Evolutionary conservation across 2,797 vertebrate genomes (phyloP).

Genomic region (Sitta carolinensis): DNA sequence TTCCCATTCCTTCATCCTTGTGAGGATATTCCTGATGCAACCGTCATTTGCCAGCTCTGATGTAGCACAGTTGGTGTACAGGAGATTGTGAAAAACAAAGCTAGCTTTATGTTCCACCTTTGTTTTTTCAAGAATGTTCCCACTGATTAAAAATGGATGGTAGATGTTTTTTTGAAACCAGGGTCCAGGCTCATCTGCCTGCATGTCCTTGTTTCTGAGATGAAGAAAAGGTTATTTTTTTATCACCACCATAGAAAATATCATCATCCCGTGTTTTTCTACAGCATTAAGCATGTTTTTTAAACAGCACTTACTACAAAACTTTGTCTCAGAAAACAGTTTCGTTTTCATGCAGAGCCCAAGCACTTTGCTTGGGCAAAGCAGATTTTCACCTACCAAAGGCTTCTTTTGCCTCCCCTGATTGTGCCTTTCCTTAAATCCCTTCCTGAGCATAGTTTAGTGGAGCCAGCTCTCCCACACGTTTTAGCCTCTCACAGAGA

Average conservation of each 20-base stretch:
- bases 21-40: not conserved
- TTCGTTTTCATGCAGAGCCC: not conserved
- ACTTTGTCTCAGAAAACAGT: not conserved
- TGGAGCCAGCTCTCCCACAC: not conserved
- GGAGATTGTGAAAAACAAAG: not conserved
- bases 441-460: not conserved
- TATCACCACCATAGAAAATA: not conserved
- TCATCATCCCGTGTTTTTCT: not conserved
- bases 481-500: not conserved
- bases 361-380: not conserved
- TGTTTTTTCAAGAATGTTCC: not conserved
- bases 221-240: not conserved
- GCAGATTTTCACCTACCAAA: not conserved
- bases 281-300: not conserved
- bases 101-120: not conserved
- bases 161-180: not conserved
- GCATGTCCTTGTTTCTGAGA: not conserved
- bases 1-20: not conserved
- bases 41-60: not conserved
- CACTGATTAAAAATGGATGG: not conserved
- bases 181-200: not conserved
- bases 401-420: not conserved
- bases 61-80: not conserved
- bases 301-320: not conserved
- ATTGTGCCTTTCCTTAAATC: not conserved